These are phyloP conservation scores for Spondyliosoma cantharus DNA, from an alignment of 2,797 vertebrate genomes.

Conservation along the genomic window DNA sequence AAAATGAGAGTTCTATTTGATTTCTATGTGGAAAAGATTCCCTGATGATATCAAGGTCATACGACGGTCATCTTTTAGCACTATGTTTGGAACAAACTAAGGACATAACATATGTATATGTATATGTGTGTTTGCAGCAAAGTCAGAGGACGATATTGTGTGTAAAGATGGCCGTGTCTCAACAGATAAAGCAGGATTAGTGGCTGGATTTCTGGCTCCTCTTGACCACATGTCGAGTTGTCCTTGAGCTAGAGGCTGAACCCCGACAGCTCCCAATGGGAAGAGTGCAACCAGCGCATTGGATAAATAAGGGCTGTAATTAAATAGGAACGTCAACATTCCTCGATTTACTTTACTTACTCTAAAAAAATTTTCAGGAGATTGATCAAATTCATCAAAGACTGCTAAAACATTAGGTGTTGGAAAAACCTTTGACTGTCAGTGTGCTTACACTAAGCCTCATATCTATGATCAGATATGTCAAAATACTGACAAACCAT, in stretches of 20 bases:
- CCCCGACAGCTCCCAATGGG: too few relatives aligned
- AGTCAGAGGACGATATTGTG: not conserved
- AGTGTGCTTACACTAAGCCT: constrained; percentile 14
- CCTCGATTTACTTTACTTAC: not conserved
- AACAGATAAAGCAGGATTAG: not conserved
- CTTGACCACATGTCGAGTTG: not conserved
- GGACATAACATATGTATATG: not conserved
- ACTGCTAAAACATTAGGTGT: not conserved
- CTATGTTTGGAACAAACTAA: not conserved
- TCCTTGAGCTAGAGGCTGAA: not conserved
- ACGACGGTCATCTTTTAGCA: not conserved
- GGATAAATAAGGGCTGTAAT: not conserved
- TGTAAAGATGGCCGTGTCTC: not conserved
- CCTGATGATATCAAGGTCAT: not conserved
- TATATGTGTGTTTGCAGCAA: not conserved
- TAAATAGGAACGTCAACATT: not conserved
- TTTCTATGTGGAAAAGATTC: not conserved
- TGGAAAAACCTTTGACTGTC: not conserved
- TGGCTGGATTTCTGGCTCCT: not conserved
- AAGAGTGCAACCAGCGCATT: not conserved
- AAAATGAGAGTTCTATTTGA: not conserved
- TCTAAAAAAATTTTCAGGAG: not conserved
- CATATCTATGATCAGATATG: constrained; percentile 15
- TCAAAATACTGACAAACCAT: constrained; percentile 7
- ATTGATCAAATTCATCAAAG: not conserved